Evolutionary conservation across 2,888 invertebrate species (phyloP).

Genomic region (Macrophya annulata): DNA sequence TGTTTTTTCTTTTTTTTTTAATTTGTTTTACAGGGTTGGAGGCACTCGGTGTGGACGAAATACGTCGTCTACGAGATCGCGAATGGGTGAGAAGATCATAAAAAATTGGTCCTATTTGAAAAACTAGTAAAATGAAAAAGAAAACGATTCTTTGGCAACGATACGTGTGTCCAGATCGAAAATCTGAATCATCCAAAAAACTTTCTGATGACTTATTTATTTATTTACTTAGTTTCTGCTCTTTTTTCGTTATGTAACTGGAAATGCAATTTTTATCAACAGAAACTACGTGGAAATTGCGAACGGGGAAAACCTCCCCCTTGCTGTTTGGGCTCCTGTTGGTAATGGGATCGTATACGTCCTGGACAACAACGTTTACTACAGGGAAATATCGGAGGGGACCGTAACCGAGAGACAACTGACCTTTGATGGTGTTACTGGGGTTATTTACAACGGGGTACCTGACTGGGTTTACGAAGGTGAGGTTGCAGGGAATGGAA

Average conservation of each 20-base stretch:
- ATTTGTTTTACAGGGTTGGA: slow-evolving; percentile 82
- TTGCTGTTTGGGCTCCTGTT: slow-evolving; percentile 83
- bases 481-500: slow-evolving; percentile 70
- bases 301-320: slow-evolving; percentile 82
- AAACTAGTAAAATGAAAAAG: not conserved
- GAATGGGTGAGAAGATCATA: slow-evolving; percentile 79
- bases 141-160: not conserved
- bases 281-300: slow-evolving; percentile 81
- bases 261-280: slow-evolving; percentile 47
- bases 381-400: slow-evolving; percentile 74
- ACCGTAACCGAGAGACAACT: slow-evolving; percentile 77
- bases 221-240: slow-evolving; percentile 28
- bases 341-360: slow-evolving; percentile 84
- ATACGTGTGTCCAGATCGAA: too few relatives aligned
- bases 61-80: slow-evolving; percentile 84
- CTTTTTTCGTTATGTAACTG: not conserved
- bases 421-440: slow-evolving; percentile 84
- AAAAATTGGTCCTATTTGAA: not conserved
- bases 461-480: slow-evolving; percentile 98
- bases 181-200: slow-evolving; percentile 13
- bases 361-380: slow-evolving; percentile 86
- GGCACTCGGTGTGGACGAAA: slow-evolving; percentile 85
- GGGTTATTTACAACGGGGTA: slow-evolving; percentile 89
- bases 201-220: slow-evolving; percentile 38
- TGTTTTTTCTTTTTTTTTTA: not conserved